phyloP scores from a whole-genome alignment of 2,113 vertebrate genomes.

The Turnix velox region DNA sequence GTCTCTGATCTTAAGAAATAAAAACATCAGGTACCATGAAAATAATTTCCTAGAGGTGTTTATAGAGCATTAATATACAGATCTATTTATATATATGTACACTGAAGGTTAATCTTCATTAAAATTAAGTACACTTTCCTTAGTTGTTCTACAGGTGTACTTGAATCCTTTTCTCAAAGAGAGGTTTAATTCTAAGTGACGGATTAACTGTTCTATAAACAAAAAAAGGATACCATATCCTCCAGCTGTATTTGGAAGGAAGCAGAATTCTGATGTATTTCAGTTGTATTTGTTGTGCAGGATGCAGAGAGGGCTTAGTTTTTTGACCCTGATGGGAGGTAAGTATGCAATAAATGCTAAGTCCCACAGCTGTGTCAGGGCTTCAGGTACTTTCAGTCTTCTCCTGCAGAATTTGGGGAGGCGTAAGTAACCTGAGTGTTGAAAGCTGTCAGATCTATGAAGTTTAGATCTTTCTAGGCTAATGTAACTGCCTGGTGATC shows the following conservation, averaged over 20 bases:
- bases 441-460: background rate
- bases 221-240: background rate
- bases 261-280: background rate
- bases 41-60: background rate
- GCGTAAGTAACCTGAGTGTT: background rate
- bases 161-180: background rate
- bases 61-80: background rate
- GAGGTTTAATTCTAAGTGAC: background rate
- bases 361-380: background rate
- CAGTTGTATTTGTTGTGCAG: background rate
- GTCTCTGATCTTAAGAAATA: background rate
- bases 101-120: background rate
- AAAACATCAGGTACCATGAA: background rate
- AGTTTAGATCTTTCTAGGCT: background rate
- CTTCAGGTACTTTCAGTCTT: background rate
- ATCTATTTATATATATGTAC: background rate
- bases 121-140: background rate
- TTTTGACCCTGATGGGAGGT: rapidly evolving
- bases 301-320: background rate
- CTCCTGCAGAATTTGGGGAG: background rate
- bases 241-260: background rate
- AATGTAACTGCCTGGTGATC: background rate
- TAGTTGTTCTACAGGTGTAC: background rate
- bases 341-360: background rate
- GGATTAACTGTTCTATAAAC: background rate